Conservation (phyloP, 2,888 invertebrate species). For the Pheosia tremula region DNA sequence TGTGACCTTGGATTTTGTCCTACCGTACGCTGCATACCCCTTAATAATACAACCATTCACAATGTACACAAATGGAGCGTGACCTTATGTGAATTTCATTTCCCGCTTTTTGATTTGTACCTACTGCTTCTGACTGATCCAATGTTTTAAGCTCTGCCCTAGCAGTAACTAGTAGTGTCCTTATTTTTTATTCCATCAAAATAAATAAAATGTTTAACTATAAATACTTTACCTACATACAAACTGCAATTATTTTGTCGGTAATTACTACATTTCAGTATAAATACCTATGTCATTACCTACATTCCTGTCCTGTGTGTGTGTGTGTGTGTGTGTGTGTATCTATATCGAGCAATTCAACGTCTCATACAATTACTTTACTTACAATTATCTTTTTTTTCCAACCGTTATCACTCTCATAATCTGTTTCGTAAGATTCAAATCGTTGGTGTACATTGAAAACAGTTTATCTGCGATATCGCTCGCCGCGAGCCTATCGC, state of each 20-base stretch:
- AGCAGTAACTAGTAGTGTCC: not conserved
- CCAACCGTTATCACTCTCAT: conserved; percentile 15
- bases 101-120: not conserved
- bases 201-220: no score
- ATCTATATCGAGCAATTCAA: conserved; percentile 9
- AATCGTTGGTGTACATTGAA: conserved; percentile 2
- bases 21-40: not conserved
- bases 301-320: conserved; percentile 2
- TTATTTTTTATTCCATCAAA: no score
- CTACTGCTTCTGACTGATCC: not conserved
- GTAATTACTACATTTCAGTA: not conserved
- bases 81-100: not conserved
- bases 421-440: conserved; percentile 16
- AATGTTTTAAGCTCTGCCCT: not conserved
- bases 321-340: no score
- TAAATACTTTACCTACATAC: no score
- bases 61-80: not conserved
- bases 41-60: not conserved
- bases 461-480: conserved; percentile 7
- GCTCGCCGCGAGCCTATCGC: not conserved
- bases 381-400: conserved; percentile 12
- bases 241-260: not conserved
- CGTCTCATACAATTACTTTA: conserved; percentile 12
- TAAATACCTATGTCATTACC: not conserved
- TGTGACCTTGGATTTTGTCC: not conserved